A percentile compares a stretch with the other conserved stretches of the same genome.
Conservation (phyloP, 2,797 vertebrate species). For the Psittacula echo region DNA sequence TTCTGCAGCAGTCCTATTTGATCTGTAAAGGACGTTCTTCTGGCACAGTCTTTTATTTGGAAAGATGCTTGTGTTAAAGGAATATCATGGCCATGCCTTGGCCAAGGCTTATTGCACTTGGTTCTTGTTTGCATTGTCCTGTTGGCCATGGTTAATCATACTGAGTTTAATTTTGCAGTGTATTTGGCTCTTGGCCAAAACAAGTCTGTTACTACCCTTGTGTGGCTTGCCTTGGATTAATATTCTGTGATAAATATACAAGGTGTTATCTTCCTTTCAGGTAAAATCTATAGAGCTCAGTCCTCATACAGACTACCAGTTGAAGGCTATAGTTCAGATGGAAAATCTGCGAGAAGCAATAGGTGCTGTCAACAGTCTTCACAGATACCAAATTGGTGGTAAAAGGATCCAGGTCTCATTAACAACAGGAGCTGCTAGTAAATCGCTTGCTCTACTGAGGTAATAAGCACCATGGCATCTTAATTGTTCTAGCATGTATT, state of each 20-base stretch:
- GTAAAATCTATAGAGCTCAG: slow-evolving; percentile 93
- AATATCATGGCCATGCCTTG: neutral
- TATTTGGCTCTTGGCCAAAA: neutral
- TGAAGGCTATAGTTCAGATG: slow-evolving; percentile 93
- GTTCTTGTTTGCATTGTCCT: neutral
- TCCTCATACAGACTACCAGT: slow-evolving; percentile 96
- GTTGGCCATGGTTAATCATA: neutral
- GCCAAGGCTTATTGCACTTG: accelerated
- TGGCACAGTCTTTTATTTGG: neutral
- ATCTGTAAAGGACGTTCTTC: neutral
- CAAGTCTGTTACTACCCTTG: neutral
- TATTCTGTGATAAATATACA: neutral
- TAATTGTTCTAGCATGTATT: neutral
- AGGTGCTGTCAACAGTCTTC: slow-evolving; percentile 88
- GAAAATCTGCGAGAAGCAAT: slow-evolving; percentile 92
- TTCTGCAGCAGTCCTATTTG: neutral
- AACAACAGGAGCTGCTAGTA: slow-evolving; percentile 86
- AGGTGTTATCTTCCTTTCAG: slow-evolving; percentile 67
- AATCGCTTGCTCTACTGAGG: slow-evolving; percentile 89
- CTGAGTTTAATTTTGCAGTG: accelerated
- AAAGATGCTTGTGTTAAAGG: neutral
- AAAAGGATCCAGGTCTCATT: slow-evolving; percentile 96
- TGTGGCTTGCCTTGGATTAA: neutral
- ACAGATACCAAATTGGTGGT: slow-evolving; percentile 92
- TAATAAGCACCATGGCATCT: slow-evolving; percentile 56